These are phyloP conservation scores for Brachionus sp. DNA, from an alignment of 1,140 invertebrate genomes.

Conservation along the genomic window DNA sequence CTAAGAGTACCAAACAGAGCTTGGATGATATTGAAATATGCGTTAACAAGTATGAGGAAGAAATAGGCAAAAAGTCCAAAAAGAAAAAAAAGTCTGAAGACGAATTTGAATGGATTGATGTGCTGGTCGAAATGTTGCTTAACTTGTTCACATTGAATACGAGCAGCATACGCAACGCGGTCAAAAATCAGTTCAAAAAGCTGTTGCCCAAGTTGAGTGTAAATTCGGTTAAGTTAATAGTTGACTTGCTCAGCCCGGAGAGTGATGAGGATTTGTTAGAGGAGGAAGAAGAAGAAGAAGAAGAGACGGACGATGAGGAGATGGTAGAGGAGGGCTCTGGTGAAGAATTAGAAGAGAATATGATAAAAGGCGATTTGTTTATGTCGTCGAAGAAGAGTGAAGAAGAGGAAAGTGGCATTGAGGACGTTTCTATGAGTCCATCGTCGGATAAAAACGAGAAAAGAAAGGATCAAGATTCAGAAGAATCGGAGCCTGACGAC, in stretches of 20 bases:
- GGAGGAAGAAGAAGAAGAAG: slow-evolving; percentile 7
- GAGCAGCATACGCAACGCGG: not conserved
- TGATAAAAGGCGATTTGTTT: slow-evolving; percentile 16
- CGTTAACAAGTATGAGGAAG: not conserved
- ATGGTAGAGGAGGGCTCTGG: not conserved
- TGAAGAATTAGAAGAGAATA: slow-evolving; percentile 11
- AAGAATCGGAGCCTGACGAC: not conserved
- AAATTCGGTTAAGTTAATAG: slow-evolving; percentile 7
- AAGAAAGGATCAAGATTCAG: not conserved
- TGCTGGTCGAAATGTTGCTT: slow-evolving; percentile 37
- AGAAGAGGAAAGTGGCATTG: slow-evolving; percentile 28
- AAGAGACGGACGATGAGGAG: not conserved
- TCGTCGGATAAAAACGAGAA: slow-evolving; percentile 18
- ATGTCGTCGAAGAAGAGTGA: slow-evolving; percentile 22
- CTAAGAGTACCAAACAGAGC: not conserved
- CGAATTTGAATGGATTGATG: slow-evolving; percentile 20
- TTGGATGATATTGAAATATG: slow-evolving; percentile 38
- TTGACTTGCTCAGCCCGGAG: slow-evolving; percentile 7
- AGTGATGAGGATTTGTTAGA: not conserved
- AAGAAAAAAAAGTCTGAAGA: not conserved
- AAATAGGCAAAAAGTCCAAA: slow-evolving; percentile 20
- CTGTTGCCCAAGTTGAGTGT: slow-evolving; percentile 19
- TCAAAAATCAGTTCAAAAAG: slow-evolving; percentile 30
- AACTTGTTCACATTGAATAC: slow-evolving; percentile 30
- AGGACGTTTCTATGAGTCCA: slow-evolving; percentile 25